These are phyloP conservation scores for Pyrrhura leucotis DNA, from an alignment of 2,797 vertebrate genomes.

Conservation along the genomic window DNA sequence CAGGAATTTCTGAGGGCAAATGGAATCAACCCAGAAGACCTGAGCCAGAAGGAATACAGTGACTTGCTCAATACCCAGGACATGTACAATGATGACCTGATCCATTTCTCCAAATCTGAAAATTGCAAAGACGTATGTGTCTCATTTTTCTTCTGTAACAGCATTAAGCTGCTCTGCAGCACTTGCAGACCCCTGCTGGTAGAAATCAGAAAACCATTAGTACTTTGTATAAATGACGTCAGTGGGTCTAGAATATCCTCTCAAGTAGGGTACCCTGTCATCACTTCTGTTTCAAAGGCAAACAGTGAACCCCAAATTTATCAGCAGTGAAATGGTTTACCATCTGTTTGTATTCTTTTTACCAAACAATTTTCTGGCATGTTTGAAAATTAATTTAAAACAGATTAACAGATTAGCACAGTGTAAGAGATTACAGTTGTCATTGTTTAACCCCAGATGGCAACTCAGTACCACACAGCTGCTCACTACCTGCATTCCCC, in stretches of 20 bases:
- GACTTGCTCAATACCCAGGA: slow-evolving; percentile 95
- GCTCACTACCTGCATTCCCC: background rate
- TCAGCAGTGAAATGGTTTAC: background rate
- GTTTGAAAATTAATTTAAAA: background rate
- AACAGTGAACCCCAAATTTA: background rate
- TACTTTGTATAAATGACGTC: background rate
- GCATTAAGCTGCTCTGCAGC: background rate
- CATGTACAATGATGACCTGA: slow-evolving; percentile 97
- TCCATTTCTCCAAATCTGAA: slow-evolving; percentile 97
- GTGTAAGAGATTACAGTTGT: background rate
- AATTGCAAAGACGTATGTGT: slow-evolving; percentile 94
- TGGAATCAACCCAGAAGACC: slow-evolving; percentile 94
- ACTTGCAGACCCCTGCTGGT: background rate
- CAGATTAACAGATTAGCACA: background rate
- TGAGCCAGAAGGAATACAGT: slow-evolving; percentile 96
- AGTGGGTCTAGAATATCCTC: background rate
- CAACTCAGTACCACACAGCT: background rate
- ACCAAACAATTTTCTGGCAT: background rate
- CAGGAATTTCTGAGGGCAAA: slow-evolving; percentile 95
- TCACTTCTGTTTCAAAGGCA: background rate
- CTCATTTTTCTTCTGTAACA: background rate
- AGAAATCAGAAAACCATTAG: background rate
- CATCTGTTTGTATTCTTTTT: background rate
- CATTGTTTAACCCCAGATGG: background rate
- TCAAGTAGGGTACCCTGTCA: background rate